These are phyloP conservation scores for Alfaro cultratus DNA, from an alignment of 2,797 vertebrate species.

Conservation along the genomic window DNA sequence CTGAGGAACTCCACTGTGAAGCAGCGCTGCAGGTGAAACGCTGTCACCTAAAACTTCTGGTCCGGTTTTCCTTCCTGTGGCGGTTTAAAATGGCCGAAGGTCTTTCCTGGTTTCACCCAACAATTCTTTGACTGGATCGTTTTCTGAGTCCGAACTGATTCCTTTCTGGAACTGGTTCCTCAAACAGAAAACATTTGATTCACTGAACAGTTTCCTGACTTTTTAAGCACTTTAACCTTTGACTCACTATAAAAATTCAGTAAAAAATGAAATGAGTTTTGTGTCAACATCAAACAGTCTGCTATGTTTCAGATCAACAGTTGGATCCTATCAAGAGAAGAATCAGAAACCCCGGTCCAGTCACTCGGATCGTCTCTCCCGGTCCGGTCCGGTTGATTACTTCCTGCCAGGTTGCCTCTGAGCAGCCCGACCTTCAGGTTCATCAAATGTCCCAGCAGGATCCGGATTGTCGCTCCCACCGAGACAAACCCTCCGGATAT, in stretches of 20 bases:
- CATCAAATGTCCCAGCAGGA: constrained; percentile 60
- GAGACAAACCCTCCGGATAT: not conserved
- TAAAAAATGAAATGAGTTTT: not conserved
- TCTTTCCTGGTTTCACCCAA: not conserved
- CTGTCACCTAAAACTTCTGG: not conserved
- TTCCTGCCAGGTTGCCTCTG: not conserved
- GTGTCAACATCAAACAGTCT: not conserved
- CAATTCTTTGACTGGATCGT: not conserved
- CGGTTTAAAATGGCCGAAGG: not conserved
- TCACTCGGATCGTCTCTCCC: too few relatives aligned
- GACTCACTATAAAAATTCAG: not conserved
- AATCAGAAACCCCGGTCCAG: not conserved
- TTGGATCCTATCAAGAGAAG: not conserved
- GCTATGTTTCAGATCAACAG: not conserved
- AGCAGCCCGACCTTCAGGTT: constrained; percentile 26
- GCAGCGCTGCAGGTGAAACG: not conserved
- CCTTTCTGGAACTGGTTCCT: not conserved
- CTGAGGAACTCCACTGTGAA: not conserved
- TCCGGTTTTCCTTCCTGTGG: not conserved
- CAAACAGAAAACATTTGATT: not conserved
- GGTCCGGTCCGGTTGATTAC: not conserved
- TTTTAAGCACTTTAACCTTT: not conserved
- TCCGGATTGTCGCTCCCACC: not conserved
- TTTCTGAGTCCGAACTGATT: not conserved
- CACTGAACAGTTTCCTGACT: not conserved